These are phyloP conservation scores for Onychostoma macrolepis DNA, from an alignment of 2,113 vertebrate species.

Conservation along the genomic window DNA sequence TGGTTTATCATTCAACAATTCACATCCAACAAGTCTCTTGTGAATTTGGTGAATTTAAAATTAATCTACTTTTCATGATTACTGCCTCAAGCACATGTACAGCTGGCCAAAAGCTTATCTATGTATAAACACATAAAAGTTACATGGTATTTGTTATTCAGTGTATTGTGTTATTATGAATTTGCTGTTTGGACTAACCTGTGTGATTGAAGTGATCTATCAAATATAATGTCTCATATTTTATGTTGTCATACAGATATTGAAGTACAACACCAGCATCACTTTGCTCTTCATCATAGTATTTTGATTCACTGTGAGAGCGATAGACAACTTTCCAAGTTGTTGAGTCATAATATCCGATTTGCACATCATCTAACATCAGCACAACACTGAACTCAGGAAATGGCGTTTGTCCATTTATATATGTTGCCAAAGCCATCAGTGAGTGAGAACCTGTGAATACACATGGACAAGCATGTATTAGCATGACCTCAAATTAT, in stretches of 20 bases:
- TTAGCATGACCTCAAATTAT: no score
- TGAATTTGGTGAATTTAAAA: no score
- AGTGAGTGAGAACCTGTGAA: slow-evolving; percentile 44
- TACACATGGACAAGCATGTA: background rate
- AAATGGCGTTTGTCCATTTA: slow-evolving; percentile 24
- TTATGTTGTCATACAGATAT: background rate
- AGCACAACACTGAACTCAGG: slow-evolving; percentile 40
- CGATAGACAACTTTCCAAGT: background rate
- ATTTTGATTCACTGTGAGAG: background rate
- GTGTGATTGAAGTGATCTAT: no score
- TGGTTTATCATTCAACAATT: slow-evolving; percentile 1
- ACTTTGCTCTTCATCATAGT: background rate
- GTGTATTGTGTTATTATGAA: no score
- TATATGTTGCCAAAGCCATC: slow-evolving; percentile 27
- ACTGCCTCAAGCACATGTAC: no score
- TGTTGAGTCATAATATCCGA: background rate
- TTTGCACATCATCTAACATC: background rate
- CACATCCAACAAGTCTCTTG: slow-evolving; percentile 12
- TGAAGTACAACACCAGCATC: background rate
- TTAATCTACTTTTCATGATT: no score
- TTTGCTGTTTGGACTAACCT: no score
- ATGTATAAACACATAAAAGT: no score
- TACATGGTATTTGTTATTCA: no score
- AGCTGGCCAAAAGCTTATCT: no score
- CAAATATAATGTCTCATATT: no score